Evolutionary conservation across 1,140 invertebrate species (phyloP).

Genomic region (Drosophila subobscura): DNA sequence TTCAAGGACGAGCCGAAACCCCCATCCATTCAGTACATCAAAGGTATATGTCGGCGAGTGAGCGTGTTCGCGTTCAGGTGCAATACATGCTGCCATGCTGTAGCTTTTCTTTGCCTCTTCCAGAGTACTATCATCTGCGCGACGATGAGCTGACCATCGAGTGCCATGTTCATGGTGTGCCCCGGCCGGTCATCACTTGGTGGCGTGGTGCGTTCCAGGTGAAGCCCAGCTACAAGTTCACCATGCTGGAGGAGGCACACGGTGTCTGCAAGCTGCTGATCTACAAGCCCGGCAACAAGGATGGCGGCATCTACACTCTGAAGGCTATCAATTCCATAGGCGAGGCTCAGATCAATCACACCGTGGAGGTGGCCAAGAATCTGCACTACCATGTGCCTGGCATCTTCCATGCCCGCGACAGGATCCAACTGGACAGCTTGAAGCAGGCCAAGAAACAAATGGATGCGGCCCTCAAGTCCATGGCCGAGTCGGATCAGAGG

Average conservation of each 20-base stretch:
- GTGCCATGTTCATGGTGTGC: conserved; percentile 75
- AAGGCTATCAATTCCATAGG: conserved; percentile 87
- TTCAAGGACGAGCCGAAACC: conserved; percentile 83
- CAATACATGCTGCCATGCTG: not conserved
- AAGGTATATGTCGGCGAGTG: conserved; percentile 63
- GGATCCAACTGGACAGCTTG: conserved; percentile 71
- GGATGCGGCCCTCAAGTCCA: conserved; percentile 73
- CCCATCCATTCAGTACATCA: conserved; percentile 79
- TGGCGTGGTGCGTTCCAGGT: conserved; percentile 76
- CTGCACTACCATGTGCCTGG: conserved; percentile 76
- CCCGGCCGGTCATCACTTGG: conserved; percentile 76
- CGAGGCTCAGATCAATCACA: conserved; percentile 85
- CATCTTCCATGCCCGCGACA: conserved; percentile 76
- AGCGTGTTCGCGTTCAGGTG: not conserved
- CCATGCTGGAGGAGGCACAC: conserved; percentile 81
- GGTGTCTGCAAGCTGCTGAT: conserved; percentile 86
- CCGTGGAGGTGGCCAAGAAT: conserved; percentile 77
- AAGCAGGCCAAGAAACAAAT: conserved; percentile 66
- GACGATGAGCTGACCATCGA: conserved; percentile 82
- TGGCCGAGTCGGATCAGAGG: conserved; percentile 75
- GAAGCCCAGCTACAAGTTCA: conserved; percentile 80
- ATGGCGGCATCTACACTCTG: conserved; percentile 87
- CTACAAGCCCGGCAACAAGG: conserved; percentile 84
- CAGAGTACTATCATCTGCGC: conserved; percentile 82
- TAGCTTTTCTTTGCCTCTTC: conserved; percentile 35